Evolutionary conservation across 2,797 vertebrate genomes (phyloP), one percentile per base, ranked within the genome.

Genomic region (Chelonia mydas): DNA sequence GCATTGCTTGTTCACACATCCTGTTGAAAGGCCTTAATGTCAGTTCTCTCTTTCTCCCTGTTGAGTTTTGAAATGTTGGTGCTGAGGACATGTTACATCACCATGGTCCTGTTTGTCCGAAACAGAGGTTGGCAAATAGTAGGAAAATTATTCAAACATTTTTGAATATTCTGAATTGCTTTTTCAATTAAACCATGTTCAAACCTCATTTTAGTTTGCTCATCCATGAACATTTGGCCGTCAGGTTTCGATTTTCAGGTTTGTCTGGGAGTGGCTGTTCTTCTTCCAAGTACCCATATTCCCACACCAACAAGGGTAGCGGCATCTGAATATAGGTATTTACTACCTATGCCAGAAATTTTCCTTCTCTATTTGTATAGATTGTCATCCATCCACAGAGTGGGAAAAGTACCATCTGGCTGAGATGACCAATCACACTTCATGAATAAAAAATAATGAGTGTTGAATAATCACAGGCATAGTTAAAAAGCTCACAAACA

Each of bases 121-220:
- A 96, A 96, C 51, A 92, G 93, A 96, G 53, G 95, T 94, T 92
- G 77, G 94, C 94, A 94, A 95, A 95, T 41, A 23, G 16, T 21
- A 41, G 0, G 0, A 83, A 83, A 94, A 77, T 95, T 94, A 91
- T 83, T 94, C 87, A 96, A 77, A 72, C 41, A 74, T 90, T 92
- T 86, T 93, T 90, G 92, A 57, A 93, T 95, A 72, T 74, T 74
- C 86, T 82, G 88, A 96, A 93, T 93, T 92, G 61, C 92, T 95
- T 96, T 41, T 96, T 94, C 92, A 91, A 0, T 95, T 87, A 90
- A 84, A 7, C 53, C 86, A 1, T 79, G 85, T 90, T 96, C 91
- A 81, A 25, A 72, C 68, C 10, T 19, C 21, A 41, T n/a, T 78
- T 78, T 28, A 49, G 25, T 21, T 55, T 41, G 85, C 49, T 51